phyloP scores from a whole-genome alignment of 2,888 invertebrate species.

The Tenthredo notha region DNA sequence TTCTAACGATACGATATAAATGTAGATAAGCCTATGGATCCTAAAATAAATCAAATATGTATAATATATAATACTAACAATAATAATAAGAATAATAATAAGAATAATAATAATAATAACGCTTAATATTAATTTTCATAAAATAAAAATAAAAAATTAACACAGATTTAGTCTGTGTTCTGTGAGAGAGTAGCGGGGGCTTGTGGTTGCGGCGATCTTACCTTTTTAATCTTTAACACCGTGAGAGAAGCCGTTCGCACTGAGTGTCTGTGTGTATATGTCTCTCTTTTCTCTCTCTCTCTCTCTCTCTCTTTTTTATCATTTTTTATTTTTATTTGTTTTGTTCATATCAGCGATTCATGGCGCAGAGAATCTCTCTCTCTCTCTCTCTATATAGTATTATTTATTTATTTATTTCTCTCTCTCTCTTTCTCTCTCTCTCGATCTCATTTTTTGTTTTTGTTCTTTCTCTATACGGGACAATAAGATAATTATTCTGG shows the following conservation, averaged over 20 bases:
- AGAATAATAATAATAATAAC: neutral
- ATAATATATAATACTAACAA: constrained; percentile 1
- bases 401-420: constrained; percentile 60
- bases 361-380: constrained; percentile 40
- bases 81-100: neutral
- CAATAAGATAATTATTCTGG: constrained; percentile 67
- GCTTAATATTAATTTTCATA: neutral
- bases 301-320: neutral
- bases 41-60: constrained; percentile 1
- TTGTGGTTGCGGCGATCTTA: constrained; percentile 53
- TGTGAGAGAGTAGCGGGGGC: constrained; percentile 74
- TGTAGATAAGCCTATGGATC: neutral
- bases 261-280: constrained; percentile 36
- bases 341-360: neutral
- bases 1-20: no score
- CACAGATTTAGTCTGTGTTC: constrained; percentile 59
- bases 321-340: neutral
- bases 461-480: constrained; percentile 70
- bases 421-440: constrained; percentile 60
- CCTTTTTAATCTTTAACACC: constrained; percentile 36
- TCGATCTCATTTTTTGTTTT: constrained; percentile 59
- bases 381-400: constrained; percentile 49
- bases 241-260: constrained; percentile 21
- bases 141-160: neutral
- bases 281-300: constrained; percentile 14